Conservation (phyloP, 2,113 vertebrate species). For the Laterallus jamaicensis region DNA sequence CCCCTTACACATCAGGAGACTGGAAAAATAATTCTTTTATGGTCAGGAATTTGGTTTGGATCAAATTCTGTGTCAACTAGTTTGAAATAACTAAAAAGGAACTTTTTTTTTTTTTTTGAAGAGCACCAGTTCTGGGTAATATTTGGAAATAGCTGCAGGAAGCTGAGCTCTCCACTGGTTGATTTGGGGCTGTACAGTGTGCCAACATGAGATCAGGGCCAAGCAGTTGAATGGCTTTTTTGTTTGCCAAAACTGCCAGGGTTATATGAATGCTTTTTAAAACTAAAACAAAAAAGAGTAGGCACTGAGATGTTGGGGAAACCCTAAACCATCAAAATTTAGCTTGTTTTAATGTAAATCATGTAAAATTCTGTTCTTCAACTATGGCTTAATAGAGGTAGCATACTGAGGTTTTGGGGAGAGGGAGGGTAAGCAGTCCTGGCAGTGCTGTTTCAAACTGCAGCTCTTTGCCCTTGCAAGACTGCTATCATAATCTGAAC, state of each 20-base stretch:
- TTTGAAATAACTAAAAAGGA: background rate
- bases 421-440: background rate
- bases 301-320: background rate
- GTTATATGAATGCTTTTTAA: background rate
- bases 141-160: constrained; percentile 10
- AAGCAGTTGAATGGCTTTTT: constrained; percentile 35
- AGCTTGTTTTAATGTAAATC: background rate
- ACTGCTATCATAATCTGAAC: background rate
- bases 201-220: constrained; percentile 4
- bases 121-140: background rate
- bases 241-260: constrained; percentile 1
- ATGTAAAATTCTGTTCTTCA: background rate
- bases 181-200: background rate
- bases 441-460: background rate
- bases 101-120: background rate
- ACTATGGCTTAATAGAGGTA: background rate
- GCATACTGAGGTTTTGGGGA: background rate
- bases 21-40: background rate
- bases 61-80: background rate
- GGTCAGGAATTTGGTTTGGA: background rate
- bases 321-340: background rate
- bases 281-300: background rate
- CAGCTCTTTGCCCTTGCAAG: background rate
- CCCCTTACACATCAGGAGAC: background rate
- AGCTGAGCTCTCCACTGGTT: background rate